These are phyloP conservation scores for Ia io DNA, from an alignment of 2,113 vertebrate genomes.

Conservation along the genomic window DNA sequence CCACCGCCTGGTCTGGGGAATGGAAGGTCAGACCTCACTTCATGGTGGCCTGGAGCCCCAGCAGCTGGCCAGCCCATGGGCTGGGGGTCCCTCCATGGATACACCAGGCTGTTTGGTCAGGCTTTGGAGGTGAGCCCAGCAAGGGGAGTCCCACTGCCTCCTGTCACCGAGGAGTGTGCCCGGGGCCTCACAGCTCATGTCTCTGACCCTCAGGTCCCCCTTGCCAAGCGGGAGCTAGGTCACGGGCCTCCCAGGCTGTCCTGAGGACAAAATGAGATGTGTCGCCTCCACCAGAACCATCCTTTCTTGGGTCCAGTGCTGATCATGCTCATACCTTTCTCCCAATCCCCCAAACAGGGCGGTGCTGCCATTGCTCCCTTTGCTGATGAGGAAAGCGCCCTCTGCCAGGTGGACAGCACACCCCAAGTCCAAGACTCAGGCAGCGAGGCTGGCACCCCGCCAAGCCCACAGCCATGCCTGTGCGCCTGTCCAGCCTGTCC, in stretches of 20 bases:
- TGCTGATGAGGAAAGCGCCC: not conserved
- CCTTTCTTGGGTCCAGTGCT: not conserved
- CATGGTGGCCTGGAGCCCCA: not conserved
- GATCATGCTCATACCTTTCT: not conserved
- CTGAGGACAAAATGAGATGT: not conserved
- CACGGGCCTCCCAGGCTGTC: not conserved
- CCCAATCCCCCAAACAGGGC: not conserved
- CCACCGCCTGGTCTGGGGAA: not conserved
- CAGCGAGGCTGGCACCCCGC: rapidly evolving
- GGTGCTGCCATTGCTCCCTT: not conserved
- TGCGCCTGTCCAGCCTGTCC: rapidly evolving
- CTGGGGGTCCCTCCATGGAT: not conserved
- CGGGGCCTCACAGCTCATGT: not conserved
- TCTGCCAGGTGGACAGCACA: not conserved
- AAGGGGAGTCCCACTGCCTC: rapidly evolving
- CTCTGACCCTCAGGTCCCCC: not conserved
- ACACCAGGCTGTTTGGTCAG: not conserved
- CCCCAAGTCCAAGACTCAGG: rapidly evolving
- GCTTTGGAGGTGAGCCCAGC: not conserved
- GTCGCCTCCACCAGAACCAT: not conserved
- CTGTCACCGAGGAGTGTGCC: not conserved
- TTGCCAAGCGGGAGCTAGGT: not conserved
- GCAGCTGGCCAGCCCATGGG: not conserved
- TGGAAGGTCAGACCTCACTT: not conserved
- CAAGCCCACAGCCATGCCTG: not conserved